Evolutionary conservation across 2,888 invertebrate species (phyloP), one percentile per base, ranked within the genome.

Genomic region (Macrophya alboannulata): DNA sequence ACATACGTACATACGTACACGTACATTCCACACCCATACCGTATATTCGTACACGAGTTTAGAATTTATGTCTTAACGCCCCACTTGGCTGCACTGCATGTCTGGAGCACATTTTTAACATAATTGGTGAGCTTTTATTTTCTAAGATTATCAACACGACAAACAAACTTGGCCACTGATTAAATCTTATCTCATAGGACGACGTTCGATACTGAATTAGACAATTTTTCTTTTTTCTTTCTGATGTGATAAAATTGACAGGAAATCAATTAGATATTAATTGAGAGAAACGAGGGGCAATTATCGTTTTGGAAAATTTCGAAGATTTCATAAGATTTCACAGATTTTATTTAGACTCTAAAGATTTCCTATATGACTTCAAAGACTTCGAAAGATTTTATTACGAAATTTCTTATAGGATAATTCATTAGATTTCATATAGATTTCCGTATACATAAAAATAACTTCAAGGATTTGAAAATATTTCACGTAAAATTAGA

Each of bases 41-140:
- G 4, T 62, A 62, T 4, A 40, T 2, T n/a, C 40, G n/a, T 72
- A 40, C 91, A 91, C 89, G 89, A 90, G 89, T 89, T 88, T 89
- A 90, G 90, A 92, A 92, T 92, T 92, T 92, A 92, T 92, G 90
- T 91, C 90, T 88, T 86, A 87, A 71, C 62, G 62, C 62, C 62
- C 62, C 21, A 12, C 17, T 25, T 31, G 10, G 71, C 87, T 87
- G 62, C 62, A 62, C 25, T 86, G 84, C 86, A 86, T 86, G 85
- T 31, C 72, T 77, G 77, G 79, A 40, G 62, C 83, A 84, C 84
- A 85, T 72, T 84, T 82, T 79, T 82, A 40, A 25, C 84, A 83
- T 86, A 84, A 85, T 79, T 25, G 55, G 71, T 48, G 55, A 68
- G 55, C 65, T 85, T 84, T 51, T 74, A 65, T 25, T 37, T 40